Evolutionary conservation across 2,797 vertebrate species (phyloP).

Genomic region (Ptychadena robeensis): DNA sequence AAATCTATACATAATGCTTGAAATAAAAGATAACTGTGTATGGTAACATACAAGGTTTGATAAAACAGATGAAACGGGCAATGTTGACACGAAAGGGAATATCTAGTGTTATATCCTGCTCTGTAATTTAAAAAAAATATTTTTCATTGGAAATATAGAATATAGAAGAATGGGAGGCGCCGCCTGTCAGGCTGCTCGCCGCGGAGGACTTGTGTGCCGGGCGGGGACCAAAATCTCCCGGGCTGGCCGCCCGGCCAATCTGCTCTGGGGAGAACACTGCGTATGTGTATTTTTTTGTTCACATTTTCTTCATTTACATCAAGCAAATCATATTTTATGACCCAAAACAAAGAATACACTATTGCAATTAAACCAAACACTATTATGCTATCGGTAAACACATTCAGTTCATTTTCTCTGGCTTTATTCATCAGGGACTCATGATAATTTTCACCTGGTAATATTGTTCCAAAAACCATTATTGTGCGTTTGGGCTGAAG

Average conservation of each 20-base stretch:
- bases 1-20: too few species aligned
- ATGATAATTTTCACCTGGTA: conserved; percentile 76
- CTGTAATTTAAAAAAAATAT: too few species aligned
- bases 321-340: conserved; percentile 24
- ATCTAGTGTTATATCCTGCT: background rate
- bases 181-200: too few species aligned
- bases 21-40: background rate
- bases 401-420: background rate
- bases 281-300: too few species aligned
- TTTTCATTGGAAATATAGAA: too few species aligned
- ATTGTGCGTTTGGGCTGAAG: conserved; percentile 72
- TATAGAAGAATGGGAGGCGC: too few species aligned
- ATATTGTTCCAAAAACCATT: conserved; percentile 73
- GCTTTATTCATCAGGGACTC: conserved; percentile 60
- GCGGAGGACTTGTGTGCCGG: too few species aligned
- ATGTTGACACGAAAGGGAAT: background rate
- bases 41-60: too few species aligned
- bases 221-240: too few species aligned
- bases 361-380: conserved; percentile 12
- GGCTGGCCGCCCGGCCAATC: too few species aligned
- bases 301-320: background rate
- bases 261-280: too few species aligned
- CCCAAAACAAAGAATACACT: background rate
- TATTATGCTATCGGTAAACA: conserved; percentile 11
- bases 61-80: too few species aligned